Evolutionary conservation across 2,113 vertebrate species (phyloP), one percentile per base, ranked within the genome.

Genomic region (Tragelaphus scriptus): DNA sequence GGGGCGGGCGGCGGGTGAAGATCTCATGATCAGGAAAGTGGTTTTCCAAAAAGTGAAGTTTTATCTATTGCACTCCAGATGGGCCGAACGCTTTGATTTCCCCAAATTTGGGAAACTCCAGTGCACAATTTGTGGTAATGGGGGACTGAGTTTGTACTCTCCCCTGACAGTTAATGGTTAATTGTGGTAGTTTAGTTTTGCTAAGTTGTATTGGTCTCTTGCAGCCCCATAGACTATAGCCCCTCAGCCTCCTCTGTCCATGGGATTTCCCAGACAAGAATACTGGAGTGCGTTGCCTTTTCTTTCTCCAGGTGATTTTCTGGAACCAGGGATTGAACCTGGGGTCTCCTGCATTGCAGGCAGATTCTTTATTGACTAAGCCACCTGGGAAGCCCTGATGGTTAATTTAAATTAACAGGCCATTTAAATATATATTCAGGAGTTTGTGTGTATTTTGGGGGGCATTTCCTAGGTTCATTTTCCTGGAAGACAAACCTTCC

Each of bases 1-100:
- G n/a, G n/a, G n/a, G n/a, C n/a, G n/a, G n/a, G n/a, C n/a, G 47
- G 47, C 17, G 17, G 4, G 28, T 1, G 0, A 40, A 26, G 71
- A 49, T 79, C 44, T 30, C 77, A 10, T 80, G 15, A 49, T 30
- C 15, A 80, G 77, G 77, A 51, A 28, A 10, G 47, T 13, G 8
- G 26, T 80, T 49, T 51, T 80, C 77, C 47, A 47, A 49, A 26
- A 17, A 49, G 16, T 71, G 26, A 51, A 30, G 15, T 28, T 80
- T 80, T 26, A 80, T 49, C 26, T 30, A 30, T 80, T 30, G 44
- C 26, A 9, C 47, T 80, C 7, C 26, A 80, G 47, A 49, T 80
- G 47, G 30, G 15, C 47, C 0, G 1, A 80, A 30, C 8, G 14
- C 77, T 51, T 47, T 30, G 44, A 80, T 49, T 80, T 80, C 77